phyloP scores from a whole-genome alignment of 2,113 vertebrate species.

The Nycticebus coucang region DNA sequence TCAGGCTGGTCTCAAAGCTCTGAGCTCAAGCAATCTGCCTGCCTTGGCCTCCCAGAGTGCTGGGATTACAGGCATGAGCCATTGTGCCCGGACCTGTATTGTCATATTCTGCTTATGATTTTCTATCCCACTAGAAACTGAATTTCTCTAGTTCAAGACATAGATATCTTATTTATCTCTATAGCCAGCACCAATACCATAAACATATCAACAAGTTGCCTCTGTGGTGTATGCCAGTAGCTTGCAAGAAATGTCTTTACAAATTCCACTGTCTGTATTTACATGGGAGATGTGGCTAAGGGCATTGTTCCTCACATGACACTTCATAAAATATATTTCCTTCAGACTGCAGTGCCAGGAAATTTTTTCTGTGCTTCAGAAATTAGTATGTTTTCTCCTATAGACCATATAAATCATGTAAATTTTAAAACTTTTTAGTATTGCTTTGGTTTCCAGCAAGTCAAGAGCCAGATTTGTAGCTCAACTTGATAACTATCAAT shows the following conservation, averaged over 20 bases:
- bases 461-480: not conserved
- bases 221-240: not conserved
- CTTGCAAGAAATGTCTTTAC: not conserved
- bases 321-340: not conserved
- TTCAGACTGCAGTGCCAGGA: not conserved
- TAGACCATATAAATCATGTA: not conserved
- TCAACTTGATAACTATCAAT: not conserved
- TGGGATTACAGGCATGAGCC: too few relatives aligned
- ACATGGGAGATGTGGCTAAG: not conserved
- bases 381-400: not conserved
- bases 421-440: not conserved
- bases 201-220: not conserved
- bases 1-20: too few relatives aligned
- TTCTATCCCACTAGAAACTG: not conserved
- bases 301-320: not conserved
- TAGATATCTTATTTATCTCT: not conserved
- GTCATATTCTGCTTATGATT: not conserved
- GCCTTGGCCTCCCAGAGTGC: too few relatives aligned
- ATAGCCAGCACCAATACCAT: not conserved
- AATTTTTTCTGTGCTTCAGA: not conserved
- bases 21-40: too few relatives aligned
- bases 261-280: not conserved
- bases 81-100: not conserved
- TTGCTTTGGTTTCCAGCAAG: conserved; percentile 42
- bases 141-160: not conserved